Percentiles rank a stretch among this genome's conserved stretches.
Evolutionary conservation across 1,140 invertebrate species (phyloP).

Genomic region (Chironomus striatipennis): DNA sequence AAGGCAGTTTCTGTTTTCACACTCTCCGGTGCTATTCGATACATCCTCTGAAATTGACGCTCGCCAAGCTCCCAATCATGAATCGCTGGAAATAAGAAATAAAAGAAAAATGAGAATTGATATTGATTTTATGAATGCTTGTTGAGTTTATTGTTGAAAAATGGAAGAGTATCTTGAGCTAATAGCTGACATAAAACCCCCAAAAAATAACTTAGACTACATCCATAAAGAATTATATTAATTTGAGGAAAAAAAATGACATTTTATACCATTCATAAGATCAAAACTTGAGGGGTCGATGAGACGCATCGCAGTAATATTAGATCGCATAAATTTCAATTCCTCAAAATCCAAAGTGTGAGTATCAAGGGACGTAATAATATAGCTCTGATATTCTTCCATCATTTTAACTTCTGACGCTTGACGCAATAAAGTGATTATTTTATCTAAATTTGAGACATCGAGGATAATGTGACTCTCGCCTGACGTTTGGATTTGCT

Average conservation of each 20-base stretch:
- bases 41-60: conserved; percentile 33
- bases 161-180: too few relatives aligned
- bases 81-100: conserved; percentile 30
- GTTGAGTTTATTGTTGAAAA: too few relatives aligned
- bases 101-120: neutral
- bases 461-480: conserved; percentile 73
- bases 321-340: conserved; percentile 53
- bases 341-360: conserved; percentile 62
- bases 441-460: conserved; percentile 52
- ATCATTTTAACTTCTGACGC: conserved; percentile 74
- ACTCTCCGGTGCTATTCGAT: conserved; percentile 31
- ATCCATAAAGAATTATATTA: neutral
- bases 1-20: conserved; percentile 29
- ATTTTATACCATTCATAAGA: conserved; percentile 31
- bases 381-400: conserved; percentile 57
- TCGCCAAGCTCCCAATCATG: conserved; percentile 44
- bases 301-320: conserved; percentile 64
- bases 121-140: too few relatives aligned
- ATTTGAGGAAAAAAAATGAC: neutral
- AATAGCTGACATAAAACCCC: too few relatives aligned
- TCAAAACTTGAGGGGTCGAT: conserved; percentile 53
- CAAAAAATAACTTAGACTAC: too few relatives aligned
- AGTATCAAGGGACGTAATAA: conserved; percentile 54
- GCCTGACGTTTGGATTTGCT: conserved; percentile 60
- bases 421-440: conserved; percentile 60